Base-by-base conservation (phyloP, 1,140 invertebrate species). In the Drosophila santomea region DNA sequence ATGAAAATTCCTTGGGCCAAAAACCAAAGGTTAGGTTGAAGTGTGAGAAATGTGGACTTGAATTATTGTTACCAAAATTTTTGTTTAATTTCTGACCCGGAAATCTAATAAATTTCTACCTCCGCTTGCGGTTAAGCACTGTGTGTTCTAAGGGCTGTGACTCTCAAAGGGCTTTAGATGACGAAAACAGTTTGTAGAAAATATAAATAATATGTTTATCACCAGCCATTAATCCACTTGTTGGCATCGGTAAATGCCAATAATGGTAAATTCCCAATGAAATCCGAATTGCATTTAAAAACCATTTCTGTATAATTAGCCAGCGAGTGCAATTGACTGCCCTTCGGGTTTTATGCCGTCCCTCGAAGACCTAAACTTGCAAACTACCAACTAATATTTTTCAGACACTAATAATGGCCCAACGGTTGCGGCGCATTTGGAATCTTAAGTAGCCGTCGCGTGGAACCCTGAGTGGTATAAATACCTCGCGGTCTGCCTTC, bases 311-410 rank as follows among this genome's bases (percentile, higher is more conserved):
- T 61, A 67, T 63, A 71, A 75, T 82, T 62, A 79, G 44, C 28
- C 35, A 48, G 15, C 41, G 12, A 20, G 54, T 54, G 68, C 64
- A 58, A 17, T 80, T 86, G 74, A 71, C 61, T 86, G 82, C 82
- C 82, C 82, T 88, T 86, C 83, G 82, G 82, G 82, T 78, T 86
- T 86, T 64, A 39, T 54, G 47, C 5, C 45, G 78, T 43, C 82
- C 83, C 66, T 82, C 61, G 59, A 86, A 86, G 82, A 86, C 78
- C 58, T 68, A 45, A 43, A 28, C 36, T 35, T 11, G 14, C 39
- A 41, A 50, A 20, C 66, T 15, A 58, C 66, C 51, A 72, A 69
- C 68, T 72, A 72, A 71, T 72, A 72, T 72, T 72, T 72, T 47
- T 41, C 60, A 51, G 50, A 67, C 82, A 79, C 85, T 86, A 86